These are phyloP conservation scores for Bos indicus DNA, from an alignment of 2,113 vertebrate genomes.

Conservation along the genomic window DNA sequence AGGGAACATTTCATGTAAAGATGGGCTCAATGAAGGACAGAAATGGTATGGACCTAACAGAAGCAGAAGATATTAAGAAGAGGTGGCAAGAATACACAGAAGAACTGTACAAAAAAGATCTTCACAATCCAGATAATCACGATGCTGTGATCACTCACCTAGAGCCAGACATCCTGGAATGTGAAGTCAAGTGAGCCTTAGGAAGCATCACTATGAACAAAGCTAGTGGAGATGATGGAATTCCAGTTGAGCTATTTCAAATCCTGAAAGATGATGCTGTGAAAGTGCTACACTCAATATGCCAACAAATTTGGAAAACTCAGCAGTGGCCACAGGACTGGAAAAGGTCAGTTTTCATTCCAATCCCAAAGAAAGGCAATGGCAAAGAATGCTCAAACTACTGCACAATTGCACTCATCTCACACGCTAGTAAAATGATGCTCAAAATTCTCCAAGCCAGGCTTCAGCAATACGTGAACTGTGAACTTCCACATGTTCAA, in stretches of 20 bases:
- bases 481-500: not conserved
- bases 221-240: not conserved
- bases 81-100: not conserved
- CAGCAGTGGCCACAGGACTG: not conserved
- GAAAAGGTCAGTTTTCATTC: not conserved
- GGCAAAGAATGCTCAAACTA: too few relatives aligned
- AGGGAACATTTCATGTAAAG: not conserved
- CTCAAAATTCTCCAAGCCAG: not conserved
- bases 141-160: not conserved
- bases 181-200: not conserved
- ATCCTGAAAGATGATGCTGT: not conserved
- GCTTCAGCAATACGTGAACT: not conserved
- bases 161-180: not conserved
- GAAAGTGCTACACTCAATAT: not conserved
- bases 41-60: not conserved
- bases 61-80: not conserved
- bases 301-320: not conserved
- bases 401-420: too few relatives aligned
- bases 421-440: too few relatives aligned
- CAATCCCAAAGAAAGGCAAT: not conserved
- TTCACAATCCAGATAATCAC: accelerated
- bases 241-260: not conserved
- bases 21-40: not conserved
- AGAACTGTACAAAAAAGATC: not conserved
- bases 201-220: not conserved